Evolutionary conservation across 2,888 invertebrate species (phyloP).

Genomic region (Drosophila anceps): DNA sequence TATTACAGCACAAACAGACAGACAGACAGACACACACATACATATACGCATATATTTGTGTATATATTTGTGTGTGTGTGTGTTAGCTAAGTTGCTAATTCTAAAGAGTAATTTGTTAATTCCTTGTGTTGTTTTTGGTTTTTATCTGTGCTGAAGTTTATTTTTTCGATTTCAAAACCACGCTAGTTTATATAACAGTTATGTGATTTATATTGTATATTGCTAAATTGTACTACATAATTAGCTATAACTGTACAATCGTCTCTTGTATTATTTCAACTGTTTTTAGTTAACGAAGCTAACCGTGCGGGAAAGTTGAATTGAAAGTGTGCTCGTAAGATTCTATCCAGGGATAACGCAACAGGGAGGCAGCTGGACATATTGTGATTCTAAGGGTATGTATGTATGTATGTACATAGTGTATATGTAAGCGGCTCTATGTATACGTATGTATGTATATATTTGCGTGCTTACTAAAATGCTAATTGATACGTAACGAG

Average conservation of each 20-base stretch:
- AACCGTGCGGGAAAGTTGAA: conserved; percentile 25
- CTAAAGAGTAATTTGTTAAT: conserved; percentile 28
- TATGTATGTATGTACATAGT: not conserved
- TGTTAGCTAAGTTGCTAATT: conserved; percentile 45
- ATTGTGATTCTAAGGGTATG: conserved; percentile 25
- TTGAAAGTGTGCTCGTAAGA: conserved; percentile 4
- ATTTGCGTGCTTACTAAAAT: not conserved
- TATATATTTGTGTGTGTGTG: conserved; percentile 11
- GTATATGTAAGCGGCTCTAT: not conserved
- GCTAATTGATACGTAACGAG: conserved; percentile 7
- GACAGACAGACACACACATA: conserved; percentile 3
- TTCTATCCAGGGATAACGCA: conserved; percentile 30
- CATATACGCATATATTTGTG: conserved; percentile 4
- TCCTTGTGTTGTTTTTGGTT: conserved; percentile 18
- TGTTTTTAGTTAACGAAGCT: conserved; percentile 28
- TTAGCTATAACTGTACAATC: conserved; percentile 5
- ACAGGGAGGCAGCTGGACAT: conserved; percentile 28
- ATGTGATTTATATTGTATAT: conserved; percentile 14
- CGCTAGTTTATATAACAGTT: conserved; percentile 35
- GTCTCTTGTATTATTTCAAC: conserved; percentile 21
- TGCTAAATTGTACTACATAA: not conserved
- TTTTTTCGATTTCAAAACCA: conserved; percentile 32
- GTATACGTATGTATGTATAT: not conserved
- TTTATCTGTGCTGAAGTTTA: conserved; percentile 15
- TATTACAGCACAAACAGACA: conserved; percentile 15